A percentile compares a stretch with the other conserved stretches of the same genome.
Evolutionary conservation across 2,888 invertebrate species (phyloP).

Genomic region (Melieria omissa): DNA sequence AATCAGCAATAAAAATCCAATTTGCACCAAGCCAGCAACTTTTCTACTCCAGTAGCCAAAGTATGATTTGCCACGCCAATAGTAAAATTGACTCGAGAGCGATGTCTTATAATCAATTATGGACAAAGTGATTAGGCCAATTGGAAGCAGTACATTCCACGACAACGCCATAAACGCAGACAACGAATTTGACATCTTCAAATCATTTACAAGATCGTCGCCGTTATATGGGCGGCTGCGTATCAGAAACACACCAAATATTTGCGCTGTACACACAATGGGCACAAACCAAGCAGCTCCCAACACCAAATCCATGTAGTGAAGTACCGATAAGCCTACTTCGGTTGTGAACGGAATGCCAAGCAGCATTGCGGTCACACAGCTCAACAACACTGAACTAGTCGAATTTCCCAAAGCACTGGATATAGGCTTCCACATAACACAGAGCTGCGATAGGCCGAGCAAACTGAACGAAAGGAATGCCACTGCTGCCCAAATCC

Average conservation of each 20-base stretch:
- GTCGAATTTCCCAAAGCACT: slow-evolving; percentile 80
- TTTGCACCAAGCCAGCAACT: slow-evolving; percentile 80
- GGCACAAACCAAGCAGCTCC: slow-evolving; percentile 91
- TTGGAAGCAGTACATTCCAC: slow-evolving; percentile 89
- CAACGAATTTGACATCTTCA: slow-evolving; percentile 69
- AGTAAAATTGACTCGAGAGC: slow-evolving; percentile 75
- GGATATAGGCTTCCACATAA: slow-evolving; percentile 92
- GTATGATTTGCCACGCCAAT: slow-evolving; percentile 77
- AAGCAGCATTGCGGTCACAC: slow-evolving; percentile 82
- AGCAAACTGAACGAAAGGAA: slow-evolving; percentile 87
- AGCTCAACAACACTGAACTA: slow-evolving; percentile 81
- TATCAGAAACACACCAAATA: slow-evolving; percentile 86
- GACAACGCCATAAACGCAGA: slow-evolving; percentile 79
- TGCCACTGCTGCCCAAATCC: slow-evolving; percentile 89
- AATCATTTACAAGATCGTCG: slow-evolving; percentile 65
- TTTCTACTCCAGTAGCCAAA: slow-evolving; percentile 86
- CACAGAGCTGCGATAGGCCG: slow-evolving; percentile 88
- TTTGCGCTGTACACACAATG: slow-evolving; percentile 79
- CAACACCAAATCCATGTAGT: slow-evolving; percentile 85
- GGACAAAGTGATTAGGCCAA: slow-evolving; percentile 79
- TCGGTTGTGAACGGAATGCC: slow-evolving; percentile 90
- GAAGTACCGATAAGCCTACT: slow-evolving; percentile 83
- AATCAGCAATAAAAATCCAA: slow-evolving; percentile 79
- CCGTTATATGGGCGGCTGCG: slow-evolving; percentile 88
- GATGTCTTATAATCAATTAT: slow-evolving; percentile 79